phyloP scores from a whole-genome alignment of 1,140 invertebrate genomes.

The Cyclargus thomasi region DNA sequence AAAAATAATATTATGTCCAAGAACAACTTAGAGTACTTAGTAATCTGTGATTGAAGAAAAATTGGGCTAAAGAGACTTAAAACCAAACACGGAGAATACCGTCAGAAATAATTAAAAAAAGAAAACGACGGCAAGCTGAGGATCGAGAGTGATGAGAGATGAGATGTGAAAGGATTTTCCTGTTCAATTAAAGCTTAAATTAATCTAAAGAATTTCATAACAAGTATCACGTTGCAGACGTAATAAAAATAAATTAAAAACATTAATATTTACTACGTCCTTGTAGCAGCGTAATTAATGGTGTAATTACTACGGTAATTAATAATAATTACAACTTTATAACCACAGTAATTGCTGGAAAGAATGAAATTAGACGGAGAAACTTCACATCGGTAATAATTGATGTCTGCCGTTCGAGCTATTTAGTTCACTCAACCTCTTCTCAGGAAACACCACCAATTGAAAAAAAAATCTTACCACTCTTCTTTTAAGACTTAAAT shows the following conservation, averaged over 20 bases:
- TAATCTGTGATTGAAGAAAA: too few species aligned
- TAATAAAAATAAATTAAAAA: slow-evolving; percentile 5
- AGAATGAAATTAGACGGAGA: slow-evolving; percentile 30
- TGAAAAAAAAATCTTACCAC: slow-evolving; percentile 27
- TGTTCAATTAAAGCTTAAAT: background rate
- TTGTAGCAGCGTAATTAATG: background rate
- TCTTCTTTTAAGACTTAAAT: slow-evolving; percentile 22
- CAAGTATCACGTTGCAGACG: background rate
- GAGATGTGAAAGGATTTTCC: background rate
- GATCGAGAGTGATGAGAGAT: too few species aligned
- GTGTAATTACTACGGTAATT: background rate
- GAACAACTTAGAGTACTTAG: too few species aligned
- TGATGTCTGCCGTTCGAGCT: slow-evolving; percentile 55
- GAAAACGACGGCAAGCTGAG: too few species aligned
- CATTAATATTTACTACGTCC: slow-evolving; percentile 6
- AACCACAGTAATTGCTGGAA: slow-evolving; percentile 3
- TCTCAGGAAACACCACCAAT: slow-evolving; percentile 29
- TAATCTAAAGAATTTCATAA: background rate
- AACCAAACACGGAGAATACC: background rate
- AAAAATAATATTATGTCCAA: too few species aligned
- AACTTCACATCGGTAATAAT: slow-evolving; percentile 63
- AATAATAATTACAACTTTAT: background rate
- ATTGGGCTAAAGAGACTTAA: background rate
- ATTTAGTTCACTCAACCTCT: slow-evolving; percentile 59
- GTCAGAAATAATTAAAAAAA: background rate